A percentile compares a stretch with the other conserved stretches of the same genome.
Evolutionary conservation across 2,797 vertebrate genomes (phyloP).

Genomic region (Urosaurus nigricauda): DNA sequence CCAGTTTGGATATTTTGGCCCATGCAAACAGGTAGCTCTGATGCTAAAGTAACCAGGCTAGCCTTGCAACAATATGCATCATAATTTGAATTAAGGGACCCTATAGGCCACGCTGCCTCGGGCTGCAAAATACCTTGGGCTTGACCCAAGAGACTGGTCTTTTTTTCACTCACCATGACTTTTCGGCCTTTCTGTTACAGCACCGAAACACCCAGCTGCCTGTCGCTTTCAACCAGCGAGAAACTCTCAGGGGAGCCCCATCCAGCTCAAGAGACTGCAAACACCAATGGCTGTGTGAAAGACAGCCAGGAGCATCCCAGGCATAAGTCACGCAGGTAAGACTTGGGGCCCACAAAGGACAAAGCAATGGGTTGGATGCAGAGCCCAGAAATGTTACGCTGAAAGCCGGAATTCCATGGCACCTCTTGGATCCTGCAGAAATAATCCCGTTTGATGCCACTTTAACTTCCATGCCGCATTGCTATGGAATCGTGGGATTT

Average conservation of each 20-base stretch:
- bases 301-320: constrained; percentile 76
- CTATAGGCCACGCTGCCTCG: no score
- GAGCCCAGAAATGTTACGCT: not conserved
- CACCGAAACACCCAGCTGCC: constrained; percentile 78
- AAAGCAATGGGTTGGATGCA: fast-evolving
- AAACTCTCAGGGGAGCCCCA: constrained; percentile 70
- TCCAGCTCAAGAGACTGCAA: constrained; percentile 62
- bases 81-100: not conserved
- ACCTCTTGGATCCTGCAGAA: no score
- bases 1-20: no score
- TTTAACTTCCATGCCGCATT: no score
- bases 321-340: constrained; percentile 84
- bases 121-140: not conserved
- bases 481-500: no score
- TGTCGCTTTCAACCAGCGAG: constrained; percentile 63
- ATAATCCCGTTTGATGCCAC: no score
- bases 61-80: not conserved
- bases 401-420: not conserved
- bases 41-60: not conserved
- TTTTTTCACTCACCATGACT: not conserved
- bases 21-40: not conserved
- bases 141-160: no score
- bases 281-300: constrained; percentile 80
- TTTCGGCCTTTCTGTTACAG: constrained; percentile 49
- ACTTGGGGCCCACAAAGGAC: fast-evolving